Base-by-base conservation (phyloP, 2,888 invertebrate genomes). In the Perithous albicinctus region DNA sequence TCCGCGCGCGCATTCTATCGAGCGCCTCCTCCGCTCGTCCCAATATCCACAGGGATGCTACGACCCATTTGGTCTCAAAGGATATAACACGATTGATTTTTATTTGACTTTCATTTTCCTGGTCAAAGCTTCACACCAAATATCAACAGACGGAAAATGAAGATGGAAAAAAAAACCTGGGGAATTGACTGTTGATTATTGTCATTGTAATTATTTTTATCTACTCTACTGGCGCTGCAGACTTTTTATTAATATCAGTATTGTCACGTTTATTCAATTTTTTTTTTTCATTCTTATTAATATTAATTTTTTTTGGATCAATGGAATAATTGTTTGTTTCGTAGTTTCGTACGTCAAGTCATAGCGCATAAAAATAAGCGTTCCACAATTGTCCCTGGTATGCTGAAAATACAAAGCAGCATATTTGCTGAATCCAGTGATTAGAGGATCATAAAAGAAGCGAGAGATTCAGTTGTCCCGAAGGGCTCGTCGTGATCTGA, bases 391-490 rank as follows among this genome's bases (percentile, higher is more conserved):
- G 2, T 20, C 20, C 20, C 8, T 51, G 10, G 8, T 51, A 51
- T 20, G 10, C 8, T 51, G 20, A 8, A 32, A 23, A 7, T 29
- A 1, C 7, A 32, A 29, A n/a, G 7, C 32, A 12, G 32, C 29
- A 29, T 56, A 23, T 67, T 67, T 69, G 69, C 20, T 8, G 38
- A 15, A 26, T 23, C 35, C 61, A 1, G 8, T 54, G 86, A 87
- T 86, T 86, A 85, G 85, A 86, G 85, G 80, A 86, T 70, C 84
- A 86, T 84, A 56, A 85, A 82, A 84, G 76, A 56, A 80, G 20
- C 51, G 35, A 18, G 32, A 32, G 29, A n/a, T 29, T 2, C 41
- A 74, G 61, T 70, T 67, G 81, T 86, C 86, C 85, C 78, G 83
- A 88, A 88, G 87, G 85, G 85, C 86, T 70, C 46, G 69, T 23